Evolutionary conservation across 2,113 vertebrate genomes (phyloP).

Genomic region (Halichoerus grypus): DNA sequence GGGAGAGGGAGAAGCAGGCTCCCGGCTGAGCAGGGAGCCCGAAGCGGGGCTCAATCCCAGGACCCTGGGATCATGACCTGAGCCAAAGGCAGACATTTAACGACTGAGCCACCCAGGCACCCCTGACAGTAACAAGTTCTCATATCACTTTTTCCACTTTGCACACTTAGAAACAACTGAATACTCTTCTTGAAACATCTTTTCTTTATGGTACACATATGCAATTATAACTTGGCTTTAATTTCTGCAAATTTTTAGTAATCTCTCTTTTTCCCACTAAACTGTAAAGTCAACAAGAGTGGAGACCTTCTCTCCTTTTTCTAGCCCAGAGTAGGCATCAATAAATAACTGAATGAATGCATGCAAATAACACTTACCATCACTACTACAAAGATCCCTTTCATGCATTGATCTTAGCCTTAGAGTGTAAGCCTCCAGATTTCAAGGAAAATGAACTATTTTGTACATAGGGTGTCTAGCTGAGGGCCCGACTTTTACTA

Average conservation of each 20-base stretch:
- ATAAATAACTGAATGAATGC: neutral
- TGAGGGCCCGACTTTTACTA: neutral
- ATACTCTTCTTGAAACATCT: neutral
- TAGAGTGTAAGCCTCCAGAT: neutral
- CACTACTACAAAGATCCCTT: neutral
- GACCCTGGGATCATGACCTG: too few relatives aligned
- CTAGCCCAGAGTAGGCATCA: neutral
- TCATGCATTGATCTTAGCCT: neutral
- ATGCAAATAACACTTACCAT: neutral
- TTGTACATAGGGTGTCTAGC: neutral
- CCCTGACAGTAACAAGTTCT: neutral
- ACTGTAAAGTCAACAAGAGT: neutral
- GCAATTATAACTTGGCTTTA: neutral
- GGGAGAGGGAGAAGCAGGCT: too few relatives aligned
- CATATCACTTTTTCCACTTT: neutral
- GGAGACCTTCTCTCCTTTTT: neutral
- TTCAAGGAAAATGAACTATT: neutral
- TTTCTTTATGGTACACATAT: neutral
- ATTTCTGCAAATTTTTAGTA: neutral
- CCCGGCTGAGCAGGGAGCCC: too few relatives aligned
- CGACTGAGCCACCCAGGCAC: too few relatives aligned
- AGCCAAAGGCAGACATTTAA: too few relatives aligned
- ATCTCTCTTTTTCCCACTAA: neutral
- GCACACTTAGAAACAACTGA: constrained; percentile 20
- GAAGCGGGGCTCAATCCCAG: too few relatives aligned